Percentiles rank a stretch among this genome's conserved stretches.
These are phyloP conservation scores for Eleginops maclovinus DNA, from an alignment of 2,113 vertebrate genomes.

Conservation along the genomic window DNA sequence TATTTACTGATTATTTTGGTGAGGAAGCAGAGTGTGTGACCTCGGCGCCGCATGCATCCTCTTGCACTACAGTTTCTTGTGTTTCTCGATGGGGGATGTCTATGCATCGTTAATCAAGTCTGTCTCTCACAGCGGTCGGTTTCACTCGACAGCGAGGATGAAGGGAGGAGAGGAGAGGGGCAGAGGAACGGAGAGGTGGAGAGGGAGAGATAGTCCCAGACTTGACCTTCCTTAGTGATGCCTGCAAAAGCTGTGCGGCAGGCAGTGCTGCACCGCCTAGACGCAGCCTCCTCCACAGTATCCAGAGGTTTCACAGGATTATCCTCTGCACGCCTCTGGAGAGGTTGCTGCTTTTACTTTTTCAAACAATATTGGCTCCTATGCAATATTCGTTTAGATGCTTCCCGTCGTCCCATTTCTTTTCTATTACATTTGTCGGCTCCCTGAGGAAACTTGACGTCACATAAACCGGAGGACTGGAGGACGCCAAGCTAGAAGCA, in stretches of 20 bases:
- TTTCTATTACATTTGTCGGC: slow-evolving; percentile 57
- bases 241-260: slow-evolving; percentile 43
- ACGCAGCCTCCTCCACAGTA: slow-evolving; percentile 34
- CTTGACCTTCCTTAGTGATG: slow-evolving; percentile 71
- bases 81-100: slow-evolving; percentile 69
- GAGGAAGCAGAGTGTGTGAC: slow-evolving; percentile 53
- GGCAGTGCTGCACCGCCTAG: slow-evolving; percentile 35
- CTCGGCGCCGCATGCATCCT: slow-evolving; percentile 57
- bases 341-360: slow-evolving; percentile 53
- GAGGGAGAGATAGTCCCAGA: slow-evolving; percentile 52
- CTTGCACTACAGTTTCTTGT: slow-evolving; percentile 60
- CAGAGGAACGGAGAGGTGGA: neutral
- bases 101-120: slow-evolving; percentile 79
- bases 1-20: slow-evolving; percentile 53
- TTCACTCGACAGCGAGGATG: slow-evolving; percentile 43
- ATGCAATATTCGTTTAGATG: slow-evolving; percentile 68
- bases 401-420: slow-evolving; percentile 43
- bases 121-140: slow-evolving; percentile 72
- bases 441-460: slow-evolving; percentile 43
- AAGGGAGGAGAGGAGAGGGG: slow-evolving; percentile 32
- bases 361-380: slow-evolving; percentile 60
- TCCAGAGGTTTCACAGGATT: slow-evolving; percentile 54
- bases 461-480: slow-evolving; percentile 18
- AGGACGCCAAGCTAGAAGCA: slow-evolving; percentile 36
- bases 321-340: slow-evolving; percentile 52